Percentiles rank a stretch among this genome's conserved stretches.
phyloP scores from a whole-genome alignment of 2,888 invertebrate species.

The Pyrocoelia pectoralis region DNA sequence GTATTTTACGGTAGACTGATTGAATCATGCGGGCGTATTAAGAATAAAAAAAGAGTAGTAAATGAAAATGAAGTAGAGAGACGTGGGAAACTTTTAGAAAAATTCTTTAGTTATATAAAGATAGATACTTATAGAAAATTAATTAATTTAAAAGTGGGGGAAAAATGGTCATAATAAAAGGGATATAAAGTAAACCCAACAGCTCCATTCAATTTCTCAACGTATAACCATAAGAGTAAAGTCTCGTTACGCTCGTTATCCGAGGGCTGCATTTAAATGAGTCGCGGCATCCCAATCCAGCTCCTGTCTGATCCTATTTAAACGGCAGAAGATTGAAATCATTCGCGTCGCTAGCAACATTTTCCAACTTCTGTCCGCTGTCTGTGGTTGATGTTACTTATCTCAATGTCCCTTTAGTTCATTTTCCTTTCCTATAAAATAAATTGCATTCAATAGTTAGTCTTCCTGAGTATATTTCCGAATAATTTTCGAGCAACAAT shows the following conservation, averaged over 20 bases:
- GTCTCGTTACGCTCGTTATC: conserved; percentile 46
- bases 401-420: conserved; percentile 20
- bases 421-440: conserved; percentile 22
- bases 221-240: conserved; percentile 44
- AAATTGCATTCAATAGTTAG: conserved; percentile 26
- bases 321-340: conserved; percentile 51
- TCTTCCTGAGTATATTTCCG: conserved; percentile 16
- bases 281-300: conserved; percentile 38
- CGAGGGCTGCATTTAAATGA: conserved; percentile 47
- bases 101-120: neutral
- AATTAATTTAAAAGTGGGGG: neutral
- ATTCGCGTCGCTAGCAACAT: conserved; percentile 46
- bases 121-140: neutral
- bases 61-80: conserved; percentile 18
- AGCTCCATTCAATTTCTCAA: conserved; percentile 40
- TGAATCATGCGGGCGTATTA: conserved; percentile 24
- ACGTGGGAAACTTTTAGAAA: conserved; percentile 10
- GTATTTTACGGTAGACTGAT: conserved; percentile 20
- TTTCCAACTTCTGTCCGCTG: conserved; percentile 36
- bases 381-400: conserved; percentile 33
- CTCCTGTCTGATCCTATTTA: conserved; percentile 48
- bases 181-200: conserved; percentile 20
- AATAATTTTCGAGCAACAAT: conserved; percentile 17
- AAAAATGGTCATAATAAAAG: conserved; percentile 6
- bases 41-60: conserved; percentile 19